Percentiles rank a stretch among this genome's conserved stretches.
These are phyloP conservation scores for Allobates femoralis DNA, from an alignment of 2,797 vertebrate genomes.

Conservation along the genomic window DNA sequence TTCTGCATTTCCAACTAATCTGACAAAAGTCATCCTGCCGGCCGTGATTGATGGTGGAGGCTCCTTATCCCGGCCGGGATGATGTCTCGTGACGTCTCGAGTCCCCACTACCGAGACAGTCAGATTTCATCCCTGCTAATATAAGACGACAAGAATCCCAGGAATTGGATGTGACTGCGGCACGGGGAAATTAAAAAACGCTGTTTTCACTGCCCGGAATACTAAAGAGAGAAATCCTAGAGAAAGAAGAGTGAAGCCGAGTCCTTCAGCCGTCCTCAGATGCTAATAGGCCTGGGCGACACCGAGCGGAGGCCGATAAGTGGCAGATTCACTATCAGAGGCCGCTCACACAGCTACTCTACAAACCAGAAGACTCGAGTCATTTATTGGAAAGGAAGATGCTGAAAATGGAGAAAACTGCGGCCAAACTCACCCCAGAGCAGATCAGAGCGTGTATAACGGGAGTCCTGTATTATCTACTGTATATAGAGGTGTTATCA, in stretches of 20 bases:
- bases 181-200: neutral
- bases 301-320: no score
- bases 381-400: no score
- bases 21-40: constrained; percentile 33
- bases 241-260: neutral
- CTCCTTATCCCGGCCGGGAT: constrained; percentile 15
- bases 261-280: neutral
- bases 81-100: constrained; percentile 9
- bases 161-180: constrained; percentile 12
- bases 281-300: neutral
- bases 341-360: no score
- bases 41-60: constrained; percentile 11
- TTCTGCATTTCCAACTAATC: constrained; percentile 40
- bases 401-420: no score
- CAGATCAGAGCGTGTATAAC: no score
- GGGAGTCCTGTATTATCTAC: no score
- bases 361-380: no score
- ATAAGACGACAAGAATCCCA: constrained; percentile 13
- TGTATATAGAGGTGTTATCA: no score
- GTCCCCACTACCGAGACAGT: constrained; percentile 11
- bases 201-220: neutral
- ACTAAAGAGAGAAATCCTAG: neutral
- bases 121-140: constrained; percentile 18
- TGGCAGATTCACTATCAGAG: no score
- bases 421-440: no score